phyloP scores from a whole-genome alignment of 2,113 vertebrate genomes.

The Bothrops jararaca region DNA sequence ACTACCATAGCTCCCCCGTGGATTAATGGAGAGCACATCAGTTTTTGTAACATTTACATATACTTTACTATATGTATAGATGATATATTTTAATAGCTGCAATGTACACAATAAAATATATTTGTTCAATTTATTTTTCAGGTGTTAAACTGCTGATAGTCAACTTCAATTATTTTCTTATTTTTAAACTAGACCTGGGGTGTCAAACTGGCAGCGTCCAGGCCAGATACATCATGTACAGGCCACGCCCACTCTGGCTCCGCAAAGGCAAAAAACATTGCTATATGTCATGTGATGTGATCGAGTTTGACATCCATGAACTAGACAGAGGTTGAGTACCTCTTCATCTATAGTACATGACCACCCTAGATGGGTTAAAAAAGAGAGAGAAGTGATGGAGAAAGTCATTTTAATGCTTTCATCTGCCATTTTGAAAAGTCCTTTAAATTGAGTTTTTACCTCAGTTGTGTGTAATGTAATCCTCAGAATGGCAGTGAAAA shows the following conservation, averaged over 20 bases:
- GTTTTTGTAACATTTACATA: background rate
- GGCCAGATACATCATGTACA: no score
- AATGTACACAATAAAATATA: background rate
- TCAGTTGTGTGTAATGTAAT: background rate
- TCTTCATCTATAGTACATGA: background rate
- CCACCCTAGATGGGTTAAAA: background rate
- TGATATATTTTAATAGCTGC: background rate
- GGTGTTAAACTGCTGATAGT: background rate
- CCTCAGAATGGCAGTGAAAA: background rate
- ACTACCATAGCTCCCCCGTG: background rate
- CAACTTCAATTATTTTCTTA: background rate
- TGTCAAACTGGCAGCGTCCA: no score
- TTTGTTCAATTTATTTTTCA: background rate
- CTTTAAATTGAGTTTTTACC: background rate
- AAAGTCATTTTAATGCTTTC: background rate
- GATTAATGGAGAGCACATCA: background rate
- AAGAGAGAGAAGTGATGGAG: background rate
- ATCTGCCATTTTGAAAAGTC: background rate
- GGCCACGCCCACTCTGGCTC: no score
- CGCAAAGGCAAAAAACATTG: no score
- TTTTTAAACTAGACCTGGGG: background rate
- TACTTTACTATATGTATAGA: background rate
- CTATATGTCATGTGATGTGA: no score
- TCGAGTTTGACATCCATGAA: no score
- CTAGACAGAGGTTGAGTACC: background rate